phyloP scores from a whole-genome alignment of 2,888 invertebrate genomes.

The Chrysodeixis includens region DNA sequence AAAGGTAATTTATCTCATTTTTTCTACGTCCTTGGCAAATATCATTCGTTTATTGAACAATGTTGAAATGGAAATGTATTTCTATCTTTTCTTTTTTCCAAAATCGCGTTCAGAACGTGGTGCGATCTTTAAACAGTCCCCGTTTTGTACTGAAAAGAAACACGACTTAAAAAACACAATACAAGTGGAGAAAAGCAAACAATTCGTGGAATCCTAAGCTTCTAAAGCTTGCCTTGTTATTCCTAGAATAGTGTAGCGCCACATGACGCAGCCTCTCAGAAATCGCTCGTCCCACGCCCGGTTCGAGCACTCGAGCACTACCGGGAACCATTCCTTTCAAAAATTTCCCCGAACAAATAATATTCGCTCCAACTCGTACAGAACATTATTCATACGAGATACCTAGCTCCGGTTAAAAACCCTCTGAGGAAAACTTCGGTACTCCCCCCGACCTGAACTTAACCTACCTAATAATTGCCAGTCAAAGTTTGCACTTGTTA shows the following conservation, averaged over 20 bases:
- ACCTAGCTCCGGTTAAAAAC: constrained; percentile 57
- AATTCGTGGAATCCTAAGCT: constrained; percentile 17
- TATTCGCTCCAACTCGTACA: constrained; percentile 59
- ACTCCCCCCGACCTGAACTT: constrained; percentile 46
- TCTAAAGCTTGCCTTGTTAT: background rate
- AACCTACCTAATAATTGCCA: constrained; percentile 54
- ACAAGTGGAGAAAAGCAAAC: background rate
- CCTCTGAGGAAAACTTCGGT: constrained; percentile 51
- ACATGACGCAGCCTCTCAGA: constrained; percentile 37
- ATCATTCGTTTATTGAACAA: constrained; percentile 32
- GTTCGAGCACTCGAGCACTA: constrained; percentile 33
- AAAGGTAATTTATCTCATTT: constrained; percentile 47
- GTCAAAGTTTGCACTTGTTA: constrained; percentile 50
- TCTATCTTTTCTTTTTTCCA: background rate
- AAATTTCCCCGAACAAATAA: constrained; percentile 58
- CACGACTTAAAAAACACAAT: background rate
- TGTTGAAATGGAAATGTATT: constrained; percentile 7
- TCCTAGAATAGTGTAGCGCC: constrained; percentile 26
- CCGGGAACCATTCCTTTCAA: constrained; percentile 51
- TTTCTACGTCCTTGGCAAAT: constrained; percentile 31
- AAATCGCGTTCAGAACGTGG: background rate
- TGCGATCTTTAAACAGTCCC: background rate
- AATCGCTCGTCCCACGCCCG: constrained; percentile 41
- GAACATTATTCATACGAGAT: constrained; percentile 69
- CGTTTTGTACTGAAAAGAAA: background rate